Evolutionary conservation across 2,888 invertebrate genomes (phyloP).

Genomic region (Cryptus viduatorius): DNA sequence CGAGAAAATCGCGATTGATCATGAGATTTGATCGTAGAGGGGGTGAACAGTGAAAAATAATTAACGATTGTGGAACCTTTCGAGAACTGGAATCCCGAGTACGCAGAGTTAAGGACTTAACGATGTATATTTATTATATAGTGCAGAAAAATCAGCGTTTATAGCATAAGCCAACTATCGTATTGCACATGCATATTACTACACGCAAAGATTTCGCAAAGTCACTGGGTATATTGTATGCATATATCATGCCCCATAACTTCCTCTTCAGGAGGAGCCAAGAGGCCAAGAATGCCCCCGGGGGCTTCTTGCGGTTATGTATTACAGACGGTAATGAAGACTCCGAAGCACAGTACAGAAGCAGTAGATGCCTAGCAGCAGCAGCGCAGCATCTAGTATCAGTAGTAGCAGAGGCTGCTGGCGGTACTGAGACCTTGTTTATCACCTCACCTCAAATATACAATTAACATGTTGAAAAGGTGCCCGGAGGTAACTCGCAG

Average conservation of each 20-base stretch:
- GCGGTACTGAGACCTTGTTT: constrained; percentile 73
- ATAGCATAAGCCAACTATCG: neutral
- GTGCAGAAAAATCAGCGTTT: neutral
- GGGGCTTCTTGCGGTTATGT: constrained; percentile 73
- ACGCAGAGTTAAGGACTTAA: no score
- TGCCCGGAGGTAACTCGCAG: constrained; percentile 39
- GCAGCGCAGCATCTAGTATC: constrained; percentile 7
- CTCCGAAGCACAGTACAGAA: constrained; percentile 73
- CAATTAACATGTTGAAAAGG: constrained; percentile 79
- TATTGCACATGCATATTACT: neutral
- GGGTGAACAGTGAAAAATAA: no score
- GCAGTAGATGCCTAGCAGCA: constrained; percentile 39
- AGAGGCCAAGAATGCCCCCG: constrained; percentile 67
- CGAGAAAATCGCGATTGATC: no score
- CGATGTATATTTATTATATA: neutral
- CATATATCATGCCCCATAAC: constrained; percentile 46
- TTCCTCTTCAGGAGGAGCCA: constrained; percentile 42
- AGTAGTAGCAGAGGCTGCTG: constrained; percentile 29
- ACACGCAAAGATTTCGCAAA: constrained; percentile 34
- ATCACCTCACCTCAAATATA: constrained; percentile 78
- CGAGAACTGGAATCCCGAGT: no score
- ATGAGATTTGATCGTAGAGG: no score
- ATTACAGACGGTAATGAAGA: constrained; percentile 79
- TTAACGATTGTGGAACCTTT: no score
- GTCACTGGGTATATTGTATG: constrained; percentile 47